Conservation (phyloP, 2,888 invertebrate genomes). For the Andrena fulva region DNA sequence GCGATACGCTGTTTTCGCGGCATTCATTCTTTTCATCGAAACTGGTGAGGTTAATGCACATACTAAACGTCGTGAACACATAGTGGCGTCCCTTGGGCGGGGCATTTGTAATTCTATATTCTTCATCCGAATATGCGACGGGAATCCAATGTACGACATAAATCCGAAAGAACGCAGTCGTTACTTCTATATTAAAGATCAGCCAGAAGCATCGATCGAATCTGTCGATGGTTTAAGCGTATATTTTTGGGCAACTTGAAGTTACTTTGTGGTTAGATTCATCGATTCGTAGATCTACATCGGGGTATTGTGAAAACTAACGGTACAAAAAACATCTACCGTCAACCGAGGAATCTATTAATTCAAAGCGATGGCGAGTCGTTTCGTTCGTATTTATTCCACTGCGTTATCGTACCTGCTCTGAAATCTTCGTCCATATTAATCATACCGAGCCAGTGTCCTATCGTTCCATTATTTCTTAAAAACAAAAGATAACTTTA, state of each 20-base stretch:
- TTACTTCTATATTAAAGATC: background rate
- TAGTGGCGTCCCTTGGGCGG: constrained; percentile 67
- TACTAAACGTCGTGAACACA: constrained; percentile 35
- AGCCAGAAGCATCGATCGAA: background rate
- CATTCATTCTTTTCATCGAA: constrained; percentile 63
- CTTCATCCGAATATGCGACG: background rate
- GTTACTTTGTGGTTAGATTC: background rate
- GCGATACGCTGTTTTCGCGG: constrained; percentile 63
- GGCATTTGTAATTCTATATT: constrained; percentile 58
- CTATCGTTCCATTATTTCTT: no score
- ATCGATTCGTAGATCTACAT: no score
- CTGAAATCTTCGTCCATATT: no score
- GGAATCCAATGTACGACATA: background rate
- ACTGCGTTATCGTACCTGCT: no score
- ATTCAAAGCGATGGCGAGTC: background rate
- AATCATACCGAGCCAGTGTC: no score
- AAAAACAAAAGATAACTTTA: no score
- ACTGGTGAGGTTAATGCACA: constrained; percentile 71
- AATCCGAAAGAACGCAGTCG: background rate
- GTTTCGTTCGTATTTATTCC: no score
- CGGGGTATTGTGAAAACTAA: no score
- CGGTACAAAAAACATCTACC: no score
- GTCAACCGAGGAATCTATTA: background rate
- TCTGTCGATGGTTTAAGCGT: background rate
- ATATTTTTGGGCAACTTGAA: background rate